Percentiles rank a stretch among this genome's conserved stretches.
Evolutionary conservation across 1,140 invertebrate species (phyloP).

Genomic region (Frieseomelitta varia): DNA sequence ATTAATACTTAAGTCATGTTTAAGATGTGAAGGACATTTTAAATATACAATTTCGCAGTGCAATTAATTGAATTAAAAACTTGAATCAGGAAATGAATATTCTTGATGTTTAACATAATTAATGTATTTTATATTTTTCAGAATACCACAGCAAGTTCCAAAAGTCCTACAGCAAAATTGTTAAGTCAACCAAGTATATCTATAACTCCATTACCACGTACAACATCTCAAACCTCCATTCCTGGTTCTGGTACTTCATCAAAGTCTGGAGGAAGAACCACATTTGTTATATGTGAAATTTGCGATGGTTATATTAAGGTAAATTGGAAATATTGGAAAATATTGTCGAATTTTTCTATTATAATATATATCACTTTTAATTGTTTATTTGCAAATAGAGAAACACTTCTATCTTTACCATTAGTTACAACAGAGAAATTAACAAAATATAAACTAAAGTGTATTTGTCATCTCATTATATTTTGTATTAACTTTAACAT

Average conservation of each 20-base stretch:
- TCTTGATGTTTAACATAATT: constrained; percentile 18
- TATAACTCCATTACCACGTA: constrained; percentile 92
- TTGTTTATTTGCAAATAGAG: background rate
- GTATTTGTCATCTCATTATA: background rate
- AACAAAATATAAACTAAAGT: background rate
- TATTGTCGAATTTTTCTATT: background rate
- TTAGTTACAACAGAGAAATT: background rate
- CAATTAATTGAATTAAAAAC: constrained; percentile 4
- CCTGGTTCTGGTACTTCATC: constrained; percentile 79
- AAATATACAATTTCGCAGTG: background rate
- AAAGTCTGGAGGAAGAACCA: constrained; percentile 86
- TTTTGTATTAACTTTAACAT: background rate
- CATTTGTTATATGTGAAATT: constrained; percentile 97
- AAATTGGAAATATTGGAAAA: constrained; percentile 37
- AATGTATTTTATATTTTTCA: constrained; percentile 71
- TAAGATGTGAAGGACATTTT: background rate
- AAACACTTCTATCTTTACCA: background rate
- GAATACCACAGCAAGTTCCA: constrained; percentile 82
- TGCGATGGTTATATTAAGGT: constrained; percentile 97
- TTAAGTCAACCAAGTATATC: constrained; percentile 93
- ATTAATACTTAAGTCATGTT: background rate
- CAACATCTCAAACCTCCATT: constrained; percentile 80
- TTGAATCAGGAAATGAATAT: background rate
- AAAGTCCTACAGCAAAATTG: constrained; percentile 82
- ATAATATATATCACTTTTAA: background rate